These are phyloP conservation scores for Cosmia pyralina DNA, from an alignment of 2,888 invertebrate genomes.

Conservation along the genomic window DNA sequence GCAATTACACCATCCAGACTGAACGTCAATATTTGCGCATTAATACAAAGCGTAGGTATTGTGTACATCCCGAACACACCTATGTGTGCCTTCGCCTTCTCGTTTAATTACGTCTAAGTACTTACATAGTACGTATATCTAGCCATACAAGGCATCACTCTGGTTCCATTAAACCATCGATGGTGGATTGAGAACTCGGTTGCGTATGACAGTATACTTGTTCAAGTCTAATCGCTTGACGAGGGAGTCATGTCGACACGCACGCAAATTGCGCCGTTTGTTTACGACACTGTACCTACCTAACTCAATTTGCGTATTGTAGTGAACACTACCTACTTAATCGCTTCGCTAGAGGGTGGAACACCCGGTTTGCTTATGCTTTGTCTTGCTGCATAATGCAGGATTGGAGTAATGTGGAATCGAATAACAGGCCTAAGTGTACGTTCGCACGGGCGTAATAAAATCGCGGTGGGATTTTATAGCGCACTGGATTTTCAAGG, in stretches of 20 bases:
- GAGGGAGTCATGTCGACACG: conserved; percentile 72
- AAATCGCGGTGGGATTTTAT: too few relatives aligned
- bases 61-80: conserved; percentile 58
- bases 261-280: conserved; percentile 79
- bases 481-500: too few relatives aligned
- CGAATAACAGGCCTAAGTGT: too few relatives aligned
- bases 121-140: conserved; percentile 17
- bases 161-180: conserved; percentile 71
- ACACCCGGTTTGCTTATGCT: conserved; percentile 35
- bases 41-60: conserved; percentile 65
- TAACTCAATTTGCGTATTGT: conserved; percentile 77
- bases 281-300: conserved; percentile 74
- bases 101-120: conserved; percentile 67
- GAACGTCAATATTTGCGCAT: conserved; percentile 72
- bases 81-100: conserved; percentile 41
- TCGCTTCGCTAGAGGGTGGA: conserved; percentile 57
- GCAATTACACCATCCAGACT: conserved; percentile 65
- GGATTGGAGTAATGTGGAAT: conserved; percentile 19
- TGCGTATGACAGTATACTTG: conserved; percentile 76
- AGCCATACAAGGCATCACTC: conserved; percentile 60
- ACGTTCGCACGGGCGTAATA: too few relatives aligned
- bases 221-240: conserved; percentile 76
- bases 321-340: conserved; percentile 67
- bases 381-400: conserved; percentile 39
- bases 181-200: conserved; percentile 69